Evolutionary conservation across 2,888 invertebrate species (phyloP).

Genomic region (Conus canariensis): DNA sequence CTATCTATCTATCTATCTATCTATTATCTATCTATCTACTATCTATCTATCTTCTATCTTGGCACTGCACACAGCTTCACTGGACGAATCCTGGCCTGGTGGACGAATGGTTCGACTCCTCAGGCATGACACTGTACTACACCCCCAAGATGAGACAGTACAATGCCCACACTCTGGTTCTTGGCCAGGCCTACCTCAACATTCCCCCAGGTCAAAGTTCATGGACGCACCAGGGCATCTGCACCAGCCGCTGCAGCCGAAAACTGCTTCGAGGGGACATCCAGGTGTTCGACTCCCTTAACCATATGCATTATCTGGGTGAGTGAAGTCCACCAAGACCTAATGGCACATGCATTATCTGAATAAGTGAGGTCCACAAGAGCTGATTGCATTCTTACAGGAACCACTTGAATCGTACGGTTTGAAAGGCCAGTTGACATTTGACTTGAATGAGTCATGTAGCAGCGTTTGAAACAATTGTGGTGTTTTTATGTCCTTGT

Average conservation of each 20-base stretch:
- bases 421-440: no score
- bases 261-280: slow-evolving; percentile 4
- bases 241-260: slow-evolving; percentile 44
- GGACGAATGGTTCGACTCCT: slow-evolving; percentile 52
- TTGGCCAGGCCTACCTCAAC: slow-evolving; percentile 54
- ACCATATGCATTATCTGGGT: slow-evolving; percentile 27
- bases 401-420: no score
- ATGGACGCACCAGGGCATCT: slow-evolving; percentile 13
- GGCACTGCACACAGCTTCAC: slow-evolving; percentile 55
- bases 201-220: slow-evolving; percentile 55
- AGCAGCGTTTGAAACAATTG: no score
- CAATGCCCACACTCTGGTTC: slow-evolving; percentile 53
- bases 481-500: no score
- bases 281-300: not conserved
- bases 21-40: no score
- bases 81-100: slow-evolving; percentile 59
- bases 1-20: no score
- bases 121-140: slow-evolving; percentile 56
- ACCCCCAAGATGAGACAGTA: slow-evolving; percentile 55
- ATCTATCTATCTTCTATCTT: no score
- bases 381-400: no score
- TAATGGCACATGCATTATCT: no score
- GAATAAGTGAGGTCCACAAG: no score
- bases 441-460: no score
- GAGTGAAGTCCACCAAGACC: no score